Evolutionary conservation across 2,888 invertebrate genomes (phyloP).

Genomic region (Oscheius myriophilus): DNA sequence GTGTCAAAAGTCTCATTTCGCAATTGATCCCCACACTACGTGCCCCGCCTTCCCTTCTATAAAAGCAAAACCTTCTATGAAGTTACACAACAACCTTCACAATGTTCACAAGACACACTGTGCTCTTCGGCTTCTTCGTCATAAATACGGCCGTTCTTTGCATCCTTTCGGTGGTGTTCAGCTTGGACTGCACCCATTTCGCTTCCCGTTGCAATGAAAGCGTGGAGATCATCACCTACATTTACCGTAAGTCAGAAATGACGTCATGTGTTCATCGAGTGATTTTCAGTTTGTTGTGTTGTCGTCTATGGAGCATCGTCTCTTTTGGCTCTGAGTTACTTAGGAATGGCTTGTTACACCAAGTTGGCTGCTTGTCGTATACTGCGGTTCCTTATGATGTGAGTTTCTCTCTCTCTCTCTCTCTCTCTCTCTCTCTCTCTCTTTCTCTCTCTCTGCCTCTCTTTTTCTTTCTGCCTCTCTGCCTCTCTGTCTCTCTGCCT

Average conservation of each 20-base stretch:
- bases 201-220: neutral
- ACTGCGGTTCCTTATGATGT: conserved; percentile 13
- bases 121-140: conserved; percentile 14
- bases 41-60: too few relatives aligned
- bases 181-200: conserved; percentile 4
- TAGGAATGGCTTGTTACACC: neutral
- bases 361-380: neutral
- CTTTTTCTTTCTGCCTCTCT: too few relatives aligned
- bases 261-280: neutral
- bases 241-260: conserved; percentile 2
- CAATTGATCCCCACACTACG: too few relatives aligned
- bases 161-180: neutral
- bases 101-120: neutral
- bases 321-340: conserved; percentile 2
- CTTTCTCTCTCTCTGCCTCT: too few relatives aligned
- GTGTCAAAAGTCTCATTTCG: too few relatives aligned
- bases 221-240: neutral
- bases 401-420: too few relatives aligned
- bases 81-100: neutral
- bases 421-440: too few relatives aligned
- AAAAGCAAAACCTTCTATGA: neutral
- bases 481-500: too few relatives aligned
- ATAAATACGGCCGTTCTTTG: conserved; percentile 18
- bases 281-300: neutral
- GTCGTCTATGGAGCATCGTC: conserved; percentile 6